These are phyloP conservation scores for Belonocnema kinseyi DNA, from an alignment of 1,140 invertebrate genomes.

Conservation along the genomic window DNA sequence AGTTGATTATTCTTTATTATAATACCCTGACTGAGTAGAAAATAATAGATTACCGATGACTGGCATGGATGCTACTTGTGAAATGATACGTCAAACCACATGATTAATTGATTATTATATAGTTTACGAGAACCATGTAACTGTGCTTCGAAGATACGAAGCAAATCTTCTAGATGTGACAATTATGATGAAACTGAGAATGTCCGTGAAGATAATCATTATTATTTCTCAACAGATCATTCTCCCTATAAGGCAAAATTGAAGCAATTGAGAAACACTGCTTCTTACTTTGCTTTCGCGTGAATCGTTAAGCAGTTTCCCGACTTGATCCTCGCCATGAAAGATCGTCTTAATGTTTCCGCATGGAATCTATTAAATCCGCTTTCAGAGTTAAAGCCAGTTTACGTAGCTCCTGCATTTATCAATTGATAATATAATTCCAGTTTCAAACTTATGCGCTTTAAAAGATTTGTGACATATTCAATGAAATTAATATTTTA, in stretches of 20 bases:
- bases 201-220: neutral
- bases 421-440: too few species aligned
- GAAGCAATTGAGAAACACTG: slow-evolving; percentile 27
- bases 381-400: slow-evolving; percentile 13
- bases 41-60: neutral
- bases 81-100: neutral
- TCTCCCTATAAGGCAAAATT: neutral
- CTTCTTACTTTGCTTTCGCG: slow-evolving; percentile 23
- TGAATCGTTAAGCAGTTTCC: slow-evolving; percentile 24
- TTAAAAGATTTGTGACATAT: too few species aligned
- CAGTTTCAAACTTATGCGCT: too few species aligned
- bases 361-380: slow-evolving; percentile 25
- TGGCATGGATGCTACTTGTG: neutral
- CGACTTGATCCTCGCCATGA: slow-evolving; percentile 24
- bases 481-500: too few species aligned
- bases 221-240: slow-evolving; percentile 17
- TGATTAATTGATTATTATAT: neutral
- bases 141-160: neutral
- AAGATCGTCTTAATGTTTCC: slow-evolving; percentile 30
- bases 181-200: slow-evolving; percentile 1
- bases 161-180: too few species aligned
- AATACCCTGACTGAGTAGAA: neutral
- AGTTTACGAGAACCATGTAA: neutral
- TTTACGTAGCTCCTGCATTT: too few species aligned
- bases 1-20: neutral